Evolutionary conservation across 2,888 invertebrate species (phyloP), one percentile per base, ranked within the genome.

Genomic region (Villa cingulata): DNA sequence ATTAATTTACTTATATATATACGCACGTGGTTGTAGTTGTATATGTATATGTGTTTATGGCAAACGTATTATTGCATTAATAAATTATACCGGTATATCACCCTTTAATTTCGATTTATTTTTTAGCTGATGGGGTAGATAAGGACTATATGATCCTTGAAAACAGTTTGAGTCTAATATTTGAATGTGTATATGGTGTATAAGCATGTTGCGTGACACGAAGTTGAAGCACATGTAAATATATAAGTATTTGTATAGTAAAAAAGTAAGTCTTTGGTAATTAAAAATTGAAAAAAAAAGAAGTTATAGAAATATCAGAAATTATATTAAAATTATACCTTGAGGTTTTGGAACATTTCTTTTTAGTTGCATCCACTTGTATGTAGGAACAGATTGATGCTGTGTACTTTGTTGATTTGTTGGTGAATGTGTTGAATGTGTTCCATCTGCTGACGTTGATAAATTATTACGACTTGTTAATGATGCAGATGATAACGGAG

Each of bases 361-460:
- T 72, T 96, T 96, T 61, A 96, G 88, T 73, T 95, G 94, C 96
- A 96, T 96, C 96, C 96, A 96, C 70, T 96, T 94, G 71, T 95
- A 96, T 0, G 94, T 92, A 20, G 91, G 91, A 51, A 90, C 80
- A 43, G 78, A 72, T 15, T 77, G 71, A 56, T 78, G 80, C 37
- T 60, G 77, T 54, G 63, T 65, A 29, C 58, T 72, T 65, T 53
- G 69, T 57, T 64, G 69, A n/a, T n/a, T n/a, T 62, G 57, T 71
- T 34, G 36, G 40, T 18, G 19, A 17, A 65, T 51, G 65, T n/a
- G 41, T 32, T n/a, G 41, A 32, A 27, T 42, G 38, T 41, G 42
- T n/a, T 16, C 41, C 38, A 34, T 46, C 46, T 3, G 46, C 46
- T n/a, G 51, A 48, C n/a, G n/a, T n/a, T 19, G 51, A 51, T 7